A percentile compares a stretch with the other conserved stretches of the same genome.
phyloP scores from a whole-genome alignment of 2,888 invertebrate genomes.

The Campoplex nolae region DNA sequence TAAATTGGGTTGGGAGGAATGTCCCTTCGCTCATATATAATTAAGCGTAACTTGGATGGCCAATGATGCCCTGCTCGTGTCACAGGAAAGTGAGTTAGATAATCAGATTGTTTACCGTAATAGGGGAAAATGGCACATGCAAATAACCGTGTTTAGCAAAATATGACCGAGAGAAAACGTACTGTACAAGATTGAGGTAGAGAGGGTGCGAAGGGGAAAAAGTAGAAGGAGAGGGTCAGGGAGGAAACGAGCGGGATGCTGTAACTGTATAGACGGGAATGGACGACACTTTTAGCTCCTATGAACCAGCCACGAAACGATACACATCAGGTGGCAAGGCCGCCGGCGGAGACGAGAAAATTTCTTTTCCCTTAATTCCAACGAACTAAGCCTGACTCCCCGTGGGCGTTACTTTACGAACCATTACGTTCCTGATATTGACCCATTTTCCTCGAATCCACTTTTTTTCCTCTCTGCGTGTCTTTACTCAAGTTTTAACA shows the following conservation, averaged over 20 bases:
- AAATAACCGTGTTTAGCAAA: slow-evolving; percentile 67
- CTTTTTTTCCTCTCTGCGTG: background rate
- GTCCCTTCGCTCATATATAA: slow-evolving; percentile 21
- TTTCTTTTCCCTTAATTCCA: slow-evolving; percentile 41
- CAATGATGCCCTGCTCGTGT: slow-evolving; percentile 13
- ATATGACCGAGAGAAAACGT: slow-evolving; percentile 35
- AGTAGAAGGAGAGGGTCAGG: background rate
- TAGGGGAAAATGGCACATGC: slow-evolving; percentile 67
- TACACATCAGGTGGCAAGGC: background rate
- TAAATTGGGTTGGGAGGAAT: slow-evolving; percentile 5
- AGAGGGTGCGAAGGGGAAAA: slow-evolving; percentile 18
- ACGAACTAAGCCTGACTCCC: background rate
- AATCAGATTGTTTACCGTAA: slow-evolving; percentile 73
- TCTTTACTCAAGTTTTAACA: background rate
- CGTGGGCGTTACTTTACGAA: slow-evolving; percentile 11
- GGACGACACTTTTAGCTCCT: slow-evolving; percentile 52
- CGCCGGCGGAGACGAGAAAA: slow-evolving; percentile 38
- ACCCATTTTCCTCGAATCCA: background rate
- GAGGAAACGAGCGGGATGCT: background rate
- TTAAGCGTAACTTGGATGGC: slow-evolving; percentile 54
- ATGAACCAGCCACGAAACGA: slow-evolving; percentile 52
- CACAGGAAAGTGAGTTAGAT: slow-evolving; percentile 51
- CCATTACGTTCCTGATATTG: background rate
- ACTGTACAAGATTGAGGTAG: slow-evolving; percentile 1
- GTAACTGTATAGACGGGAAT: slow-evolving; percentile 22